Base-by-base conservation (phyloP, 2,113 vertebrate species). In the Microcebus ravelobensis region DNA sequence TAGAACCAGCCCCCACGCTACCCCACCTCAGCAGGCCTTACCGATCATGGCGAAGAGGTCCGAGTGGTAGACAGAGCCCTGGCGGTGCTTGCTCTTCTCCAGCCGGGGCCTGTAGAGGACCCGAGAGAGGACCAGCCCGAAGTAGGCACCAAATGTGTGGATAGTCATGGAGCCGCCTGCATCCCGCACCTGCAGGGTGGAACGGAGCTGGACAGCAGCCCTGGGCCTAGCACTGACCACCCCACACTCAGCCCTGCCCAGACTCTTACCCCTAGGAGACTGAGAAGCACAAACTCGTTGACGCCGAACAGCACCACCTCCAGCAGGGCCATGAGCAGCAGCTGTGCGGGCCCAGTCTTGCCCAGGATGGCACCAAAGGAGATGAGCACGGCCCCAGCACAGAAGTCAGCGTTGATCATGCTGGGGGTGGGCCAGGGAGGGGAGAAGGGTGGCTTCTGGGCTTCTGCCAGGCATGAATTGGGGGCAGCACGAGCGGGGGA, bases 111-210 rank as follows among this genome's bases (percentile, higher is more conserved):
- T 98, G 96, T 99, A 99, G 65, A 99, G 98, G 52, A 99, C 42
- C n/a, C 99, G 88, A 0, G 99, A 98, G 45, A 99, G 98, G 95
- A 98, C 96, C 92, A 99, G 95, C 27, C 99, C 99, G 0, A 99
- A 99, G 97, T 99, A 99, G 57, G 99, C 99, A 2, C 99, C 99
- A 0, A 99, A 99, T 0, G 99, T 99, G 98, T 99, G 99, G 77
- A 99, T 98, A 1, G 99, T 99, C 99, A 99, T 99, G 83, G 99
- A 99, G 12, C 99, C 99, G 0, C 99, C 99, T 0, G 99, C 99
- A 15, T 99, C 99, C 2, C 90, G 99, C 1, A 99, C 99, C 99
- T 99, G 92, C 55, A 0, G 6, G 50, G 0, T 25, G 0, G 0
- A 2, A 29, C 0, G 0, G 83, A 90, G 42, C 0, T 29, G 6